phyloP scores from a whole-genome alignment of 2,113 vertebrate genomes.

The Halcyon malimbica region DNA sequence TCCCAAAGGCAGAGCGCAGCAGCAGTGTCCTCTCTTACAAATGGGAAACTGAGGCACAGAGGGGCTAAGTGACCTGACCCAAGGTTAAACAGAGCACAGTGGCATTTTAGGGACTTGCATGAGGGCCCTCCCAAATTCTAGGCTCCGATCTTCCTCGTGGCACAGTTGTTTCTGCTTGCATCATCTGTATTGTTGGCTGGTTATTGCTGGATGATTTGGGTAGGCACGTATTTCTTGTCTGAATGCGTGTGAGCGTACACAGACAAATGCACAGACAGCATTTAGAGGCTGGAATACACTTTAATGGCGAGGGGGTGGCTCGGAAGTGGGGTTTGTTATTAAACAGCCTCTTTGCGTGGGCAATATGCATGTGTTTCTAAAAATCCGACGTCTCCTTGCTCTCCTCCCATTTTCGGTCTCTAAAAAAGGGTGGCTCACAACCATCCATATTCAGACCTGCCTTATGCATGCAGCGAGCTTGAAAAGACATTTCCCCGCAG shows the following conservation, averaged over 20 bases:
- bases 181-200: rapidly evolving
- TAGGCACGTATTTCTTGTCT: not conserved
- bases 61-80: not conserved
- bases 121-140: not conserved
- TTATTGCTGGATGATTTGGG: rapidly evolving
- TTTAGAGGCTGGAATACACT: not conserved
- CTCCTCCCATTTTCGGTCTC: not conserved
- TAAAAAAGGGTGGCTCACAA: not conserved
- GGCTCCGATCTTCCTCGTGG: rapidly evolving
- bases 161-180: rapidly evolving
- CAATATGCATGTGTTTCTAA: not conserved
- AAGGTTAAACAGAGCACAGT: not conserved
- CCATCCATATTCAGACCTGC: not conserved
- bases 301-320: not conserved
- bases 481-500: not conserved
- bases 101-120: not conserved
- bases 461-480: not conserved
- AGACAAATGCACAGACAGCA: not conserved
- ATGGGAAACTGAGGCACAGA: not conserved
- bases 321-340: not conserved
- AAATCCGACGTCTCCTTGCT: not conserved
- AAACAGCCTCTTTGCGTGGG: slow-evolving; percentile 6
- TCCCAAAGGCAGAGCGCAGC: not conserved
- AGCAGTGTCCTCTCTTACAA: not conserved
- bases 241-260: rapidly evolving